Evolutionary conservation across 1,140 invertebrate species (phyloP), one percentile per base, ranked within the genome.

Genomic region (Notospermus geniculatus): DNA sequence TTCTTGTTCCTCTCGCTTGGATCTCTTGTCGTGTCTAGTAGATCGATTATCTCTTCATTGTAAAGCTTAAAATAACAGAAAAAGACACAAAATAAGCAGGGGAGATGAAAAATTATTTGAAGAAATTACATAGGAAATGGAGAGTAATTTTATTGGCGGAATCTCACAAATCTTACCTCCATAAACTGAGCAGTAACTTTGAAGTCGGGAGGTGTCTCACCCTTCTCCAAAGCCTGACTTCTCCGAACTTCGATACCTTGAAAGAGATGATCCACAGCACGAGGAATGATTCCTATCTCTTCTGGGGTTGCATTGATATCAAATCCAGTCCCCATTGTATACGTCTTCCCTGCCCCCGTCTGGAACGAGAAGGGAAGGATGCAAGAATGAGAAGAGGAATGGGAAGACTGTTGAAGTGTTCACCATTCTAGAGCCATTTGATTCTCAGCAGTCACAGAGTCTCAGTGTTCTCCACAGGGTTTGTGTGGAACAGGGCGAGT

Each of bases 291-390:
- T 43, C 83, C 83, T 11, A 77, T 68, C 29, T 77, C 64, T 23
- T 75, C 72, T 9, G 53, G 64, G 2, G 59, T 43, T 27, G 63
- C 45, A 60, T 91, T 89, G 2, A 92, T 85, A 71, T 98, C 95
- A 80, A 98, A 97, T 0, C 93, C 95, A 7, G 95, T 98, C 23
- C 97, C 97, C 97, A 99, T 99, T 0, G 95, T 95, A 77, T 95
- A 97, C 0, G 97, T 99, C 84, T 99, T 99, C 0, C 96, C 97
- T 23, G 79, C 79, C 0, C 80, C 80, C 52, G 80, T 82, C 78
- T 81, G 65, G 17, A 71, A 68, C 22, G 27, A 19, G 15, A 23
- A 57, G n/a, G 7, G 25, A 55, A n/a, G 9, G 7, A 29, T n/a
- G n/a, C n/a, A 23, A 55, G 28, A n/a, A 36, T 7, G 4, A 36